These are phyloP conservation scores for Anarsia innoxiella DNA, from an alignment of 2,888 invertebrate genomes.

Conservation along the genomic window DNA sequence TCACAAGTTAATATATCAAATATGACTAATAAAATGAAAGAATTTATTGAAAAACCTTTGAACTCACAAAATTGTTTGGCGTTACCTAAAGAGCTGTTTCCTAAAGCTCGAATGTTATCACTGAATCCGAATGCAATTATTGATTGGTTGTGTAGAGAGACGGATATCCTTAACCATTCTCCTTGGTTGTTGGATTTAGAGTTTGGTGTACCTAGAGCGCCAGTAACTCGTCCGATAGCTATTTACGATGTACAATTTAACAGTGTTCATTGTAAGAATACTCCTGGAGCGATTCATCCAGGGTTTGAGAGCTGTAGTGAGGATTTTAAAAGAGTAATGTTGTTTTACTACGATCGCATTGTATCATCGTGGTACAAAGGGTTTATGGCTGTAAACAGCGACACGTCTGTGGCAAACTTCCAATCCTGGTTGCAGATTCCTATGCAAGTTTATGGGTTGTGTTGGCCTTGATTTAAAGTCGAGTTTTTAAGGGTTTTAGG, in stretches of 20 bases:
- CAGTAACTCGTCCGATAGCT: conserved; percentile 30
- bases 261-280: conserved; percentile 45
- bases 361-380: conserved; percentile 50
- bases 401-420: conserved; percentile 45
- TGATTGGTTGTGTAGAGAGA: conserved; percentile 45
- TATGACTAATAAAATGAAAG: no score
- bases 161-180: conserved; percentile 28
- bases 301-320: conserved; percentile 44
- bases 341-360: conserved; percentile 49
- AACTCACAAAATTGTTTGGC: conserved; percentile 36
- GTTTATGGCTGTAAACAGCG: conserved; percentile 31
- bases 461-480: conserved; percentile 49
- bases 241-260: conserved; percentile 44
- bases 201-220: conserved; percentile 15
- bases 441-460: conserved; percentile 50
- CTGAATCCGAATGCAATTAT: conserved; percentile 53
- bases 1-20: no score
- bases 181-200: conserved; percentile 49
- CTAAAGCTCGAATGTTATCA: conserved; percentile 39
- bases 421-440: conserved; percentile 46
- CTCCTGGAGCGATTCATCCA: conserved; percentile 46
- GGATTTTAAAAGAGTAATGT: conserved; percentile 36
- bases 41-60: conserved; percentile 1
- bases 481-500: no score
- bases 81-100: conserved; percentile 45